Evolutionary conservation across 2,797 vertebrate genomes (phyloP), one percentile per base, ranked within the genome.

Genomic region (Falco rusticolus): DNA sequence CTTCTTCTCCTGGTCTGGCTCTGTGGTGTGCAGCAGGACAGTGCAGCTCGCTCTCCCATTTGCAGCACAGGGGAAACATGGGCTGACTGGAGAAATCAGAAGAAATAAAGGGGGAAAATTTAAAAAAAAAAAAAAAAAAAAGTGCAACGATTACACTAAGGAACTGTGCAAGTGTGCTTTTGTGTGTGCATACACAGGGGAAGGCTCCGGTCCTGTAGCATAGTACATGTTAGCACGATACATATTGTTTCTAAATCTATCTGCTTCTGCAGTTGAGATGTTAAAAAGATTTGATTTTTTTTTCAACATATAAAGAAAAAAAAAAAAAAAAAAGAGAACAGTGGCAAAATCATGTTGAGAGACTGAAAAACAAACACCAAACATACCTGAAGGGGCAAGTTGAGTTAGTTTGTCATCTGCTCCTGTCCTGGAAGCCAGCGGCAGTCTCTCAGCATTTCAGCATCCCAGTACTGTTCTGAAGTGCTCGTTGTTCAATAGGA

Each of bases 311-410:
- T 41, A 78, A 59, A 87, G 9, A 5, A 70, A 78, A 78, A 60
- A 59, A 45, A 47, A 11, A 41, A 41, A 41, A 41, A 26, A 53
- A 13, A 5, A 20, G 18, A 53, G 65, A 96, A 76, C 75, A 94
- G 92, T 93, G 89, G 78, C 89, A 95, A 94, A 93, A 71, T 51
- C n/a, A 31, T 80, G 86, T 72, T 95, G 96, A 92, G 93, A 96
- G 95, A 57, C 90, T 89, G 29, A 17, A 63, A 11, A 69, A 59
- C 45, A 31, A 41, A 16, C 13, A 41, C 41, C 41, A 41, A 14
- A 60, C 10, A 22, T 29, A 65, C 61, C 78, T 66, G 43, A 65
- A 39, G 51, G 77, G 69, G 47, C 84, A 75, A 45, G 37, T 24
- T 53, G 83, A 83, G 45, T 50, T 17, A 7, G 20, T 66, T 65